These are phyloP conservation scores for Meda fulgida DNA, from an alignment of 2,797 vertebrate genomes.

Conservation along the genomic window DNA sequence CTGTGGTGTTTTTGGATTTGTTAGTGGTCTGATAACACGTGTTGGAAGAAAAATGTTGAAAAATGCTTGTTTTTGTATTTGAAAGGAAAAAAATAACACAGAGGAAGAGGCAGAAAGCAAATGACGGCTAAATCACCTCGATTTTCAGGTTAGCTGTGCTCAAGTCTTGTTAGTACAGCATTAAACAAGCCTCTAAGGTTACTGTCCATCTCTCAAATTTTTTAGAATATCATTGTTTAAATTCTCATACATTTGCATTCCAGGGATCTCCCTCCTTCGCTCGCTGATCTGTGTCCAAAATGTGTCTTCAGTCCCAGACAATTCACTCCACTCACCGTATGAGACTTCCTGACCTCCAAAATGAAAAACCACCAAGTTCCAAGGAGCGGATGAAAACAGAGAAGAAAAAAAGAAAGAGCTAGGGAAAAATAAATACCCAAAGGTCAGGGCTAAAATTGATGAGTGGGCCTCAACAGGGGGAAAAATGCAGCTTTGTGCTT, in stretches of 20 bases:
- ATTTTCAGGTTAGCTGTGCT: constrained; percentile 28
- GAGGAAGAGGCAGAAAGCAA: constrained; percentile 48
- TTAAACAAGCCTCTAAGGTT: constrained; percentile 62
- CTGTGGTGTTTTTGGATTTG: constrained; percentile 3
- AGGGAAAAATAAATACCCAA: constrained; percentile 59
- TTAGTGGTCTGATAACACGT: constrained; percentile 32
- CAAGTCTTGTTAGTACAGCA: constrained; percentile 47
- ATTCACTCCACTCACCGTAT: constrained; percentile 42
- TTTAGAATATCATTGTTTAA: constrained; percentile 40
- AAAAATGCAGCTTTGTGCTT: constrained; percentile 38
- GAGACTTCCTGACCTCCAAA: constrained; percentile 51
- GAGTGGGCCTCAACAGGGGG: constrained; percentile 32
- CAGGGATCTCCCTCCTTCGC: constrained; percentile 43
- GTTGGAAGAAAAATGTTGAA: constrained; percentile 22
- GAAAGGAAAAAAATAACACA: constrained; percentile 41
- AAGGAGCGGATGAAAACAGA: constrained; percentile 11
- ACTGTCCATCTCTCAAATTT: constrained; percentile 57
- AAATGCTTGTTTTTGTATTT: not conserved
- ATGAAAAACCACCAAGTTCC: constrained; percentile 47
- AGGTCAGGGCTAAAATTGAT: constrained; percentile 51
- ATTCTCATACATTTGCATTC: constrained; percentile 49
- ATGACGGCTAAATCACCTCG: constrained; percentile 43
- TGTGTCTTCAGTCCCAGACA: constrained; percentile 24
- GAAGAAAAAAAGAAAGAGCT: constrained; percentile 11
- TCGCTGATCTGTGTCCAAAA: constrained; percentile 23